Evolutionary conservation across 2,113 vertebrate species (phyloP).

Genomic region (Onychostoma macrolepis): DNA sequence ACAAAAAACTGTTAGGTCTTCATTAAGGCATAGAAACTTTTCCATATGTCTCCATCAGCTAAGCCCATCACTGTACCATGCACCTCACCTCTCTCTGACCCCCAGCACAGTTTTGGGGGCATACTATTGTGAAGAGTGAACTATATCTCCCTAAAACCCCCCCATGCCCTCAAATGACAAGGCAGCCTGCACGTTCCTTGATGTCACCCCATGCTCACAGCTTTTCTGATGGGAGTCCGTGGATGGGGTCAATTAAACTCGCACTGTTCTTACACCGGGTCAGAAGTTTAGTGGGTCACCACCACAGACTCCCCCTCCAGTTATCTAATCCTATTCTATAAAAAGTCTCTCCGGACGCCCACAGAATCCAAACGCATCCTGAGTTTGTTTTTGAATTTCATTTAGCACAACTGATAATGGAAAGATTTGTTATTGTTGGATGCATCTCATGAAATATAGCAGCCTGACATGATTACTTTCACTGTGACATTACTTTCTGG

Average conservation of each 20-base stretch:
- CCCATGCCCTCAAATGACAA: slow-evolving; percentile 69
- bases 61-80: slow-evolving; percentile 51
- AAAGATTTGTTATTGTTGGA: background rate
- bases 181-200: slow-evolving; percentile 70
- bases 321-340: slow-evolving; percentile 65
- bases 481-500: background rate
- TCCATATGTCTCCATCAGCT: background rate
- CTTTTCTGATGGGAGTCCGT: slow-evolving; percentile 61
- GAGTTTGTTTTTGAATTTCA: background rate
- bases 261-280: slow-evolving; percentile 71
- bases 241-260: slow-evolving; percentile 73
- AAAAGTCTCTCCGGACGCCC: background rate
- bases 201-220: slow-evolving; percentile 69
- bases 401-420: background rate
- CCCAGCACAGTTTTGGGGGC: slow-evolving; percentile 57
- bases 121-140: slow-evolving; percentile 70
- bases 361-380: background rate
- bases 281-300: slow-evolving; percentile 80
- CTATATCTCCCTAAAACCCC: slow-evolving; percentile 51
- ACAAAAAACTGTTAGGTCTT: background rate
- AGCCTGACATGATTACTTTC: background rate
- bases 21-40: slow-evolving; percentile 18
- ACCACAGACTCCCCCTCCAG: slow-evolving; percentile 49
- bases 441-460: background rate
- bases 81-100: slow-evolving; percentile 76